Conservation (phyloP, 2,113 vertebrate genomes). For the Polyodon spathula region DNA sequence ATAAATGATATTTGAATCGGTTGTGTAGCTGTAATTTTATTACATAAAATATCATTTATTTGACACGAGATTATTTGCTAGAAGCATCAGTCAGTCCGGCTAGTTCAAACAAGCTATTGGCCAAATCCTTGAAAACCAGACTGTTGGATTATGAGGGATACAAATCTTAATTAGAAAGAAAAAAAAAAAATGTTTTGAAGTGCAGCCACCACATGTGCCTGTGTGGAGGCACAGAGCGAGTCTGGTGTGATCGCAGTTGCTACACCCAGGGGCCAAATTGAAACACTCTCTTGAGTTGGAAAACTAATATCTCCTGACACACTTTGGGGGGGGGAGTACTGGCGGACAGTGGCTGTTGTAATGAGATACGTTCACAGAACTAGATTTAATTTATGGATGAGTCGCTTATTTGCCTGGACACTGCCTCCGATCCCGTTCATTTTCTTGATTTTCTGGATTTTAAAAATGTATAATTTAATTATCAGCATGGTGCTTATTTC, state of each 20-base stretch:
- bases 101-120: slow-evolving; percentile 71
- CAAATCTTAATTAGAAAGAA: slow-evolving; percentile 40
- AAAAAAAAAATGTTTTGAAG: slow-evolving; percentile 8
- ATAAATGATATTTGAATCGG: slow-evolving; percentile 80
- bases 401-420: neutral
- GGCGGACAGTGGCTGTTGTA: neutral
- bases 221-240: neutral
- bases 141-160: slow-evolving; percentile 53
- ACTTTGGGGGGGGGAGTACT: neutral
- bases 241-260: slow-evolving; percentile 10
- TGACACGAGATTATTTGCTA: slow-evolving; percentile 77
- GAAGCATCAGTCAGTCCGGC: slow-evolving; percentile 75
- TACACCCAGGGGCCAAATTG: neutral
- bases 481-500: too few relatives aligned
- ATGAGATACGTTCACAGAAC: neutral
- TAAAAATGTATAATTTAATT: too few relatives aligned
- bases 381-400: neutral
- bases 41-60: slow-evolving; percentile 83
- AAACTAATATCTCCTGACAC: neutral
- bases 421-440: neutral
- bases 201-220: neutral
- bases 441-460: too few relatives aligned
- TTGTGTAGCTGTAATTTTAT: slow-evolving; percentile 79
- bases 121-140: slow-evolving; percentile 47
- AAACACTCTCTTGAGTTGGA: neutral